Evolutionary conservation across 2,888 invertebrate species (phyloP).

Genomic region (Anthophora plumipes): DNA sequence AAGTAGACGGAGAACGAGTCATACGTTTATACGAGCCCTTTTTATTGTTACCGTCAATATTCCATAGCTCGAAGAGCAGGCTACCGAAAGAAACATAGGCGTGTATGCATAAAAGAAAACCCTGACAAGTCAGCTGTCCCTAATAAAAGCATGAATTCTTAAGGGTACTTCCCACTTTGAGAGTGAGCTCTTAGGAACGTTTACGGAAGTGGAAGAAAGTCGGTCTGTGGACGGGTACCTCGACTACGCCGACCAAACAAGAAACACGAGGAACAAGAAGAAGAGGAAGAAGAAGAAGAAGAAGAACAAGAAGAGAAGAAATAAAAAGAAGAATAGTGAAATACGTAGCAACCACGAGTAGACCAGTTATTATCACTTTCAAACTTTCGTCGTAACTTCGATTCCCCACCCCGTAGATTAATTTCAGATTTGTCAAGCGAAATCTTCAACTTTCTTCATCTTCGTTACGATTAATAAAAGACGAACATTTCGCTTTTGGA

Average conservation of each 20-base stretch:
- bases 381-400: background rate
- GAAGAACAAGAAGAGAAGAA: background rate
- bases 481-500: background rate
- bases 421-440: conserved; percentile 3
- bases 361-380: background rate
- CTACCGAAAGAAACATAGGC: background rate
- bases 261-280: background rate
- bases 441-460: background rate
- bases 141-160: conserved; percentile 28
- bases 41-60: conserved; percentile 27
- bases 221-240: background rate
- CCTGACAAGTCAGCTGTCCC: conserved; percentile 15
- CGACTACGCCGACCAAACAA: background rate
- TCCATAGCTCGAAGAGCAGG: background rate
- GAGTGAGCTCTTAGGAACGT: background rate
- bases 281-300: background rate
- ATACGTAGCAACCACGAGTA: background rate
- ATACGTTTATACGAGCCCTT: conserved; percentile 3
- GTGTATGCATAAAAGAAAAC: conserved; percentile 19
- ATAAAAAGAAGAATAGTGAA: background rate
- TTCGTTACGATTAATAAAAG: conserved; percentile 9
- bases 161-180: conserved; percentile 1
- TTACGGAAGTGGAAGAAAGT: background rate
- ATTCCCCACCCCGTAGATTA: background rate
- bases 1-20: background rate